Evolutionary conservation across 2,888 invertebrate species (phyloP).

Genomic region (Luffia ferchaultella): DNA sequence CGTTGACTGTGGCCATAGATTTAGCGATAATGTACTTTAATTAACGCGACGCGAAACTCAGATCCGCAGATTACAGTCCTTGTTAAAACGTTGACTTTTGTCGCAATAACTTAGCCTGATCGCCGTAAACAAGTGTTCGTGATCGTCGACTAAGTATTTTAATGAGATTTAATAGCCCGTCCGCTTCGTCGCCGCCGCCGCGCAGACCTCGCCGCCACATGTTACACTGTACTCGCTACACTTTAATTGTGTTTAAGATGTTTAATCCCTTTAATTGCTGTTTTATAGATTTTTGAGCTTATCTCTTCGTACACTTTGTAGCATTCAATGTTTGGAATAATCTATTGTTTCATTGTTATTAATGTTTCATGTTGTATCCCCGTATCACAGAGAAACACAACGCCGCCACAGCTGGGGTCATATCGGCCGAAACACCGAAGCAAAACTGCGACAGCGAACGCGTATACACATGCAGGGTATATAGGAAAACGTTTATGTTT

Average conservation of each 20-base stretch:
- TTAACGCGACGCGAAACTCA: slow-evolving; percentile 32
- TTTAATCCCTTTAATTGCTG: slow-evolving; percentile 46
- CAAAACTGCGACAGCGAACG: too few relatives aligned
- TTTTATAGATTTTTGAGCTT: too few relatives aligned
- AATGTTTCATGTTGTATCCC: too few relatives aligned
- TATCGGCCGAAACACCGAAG: too few relatives aligned
- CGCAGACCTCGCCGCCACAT: slow-evolving; percentile 23
- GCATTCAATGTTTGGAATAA: too few relatives aligned
- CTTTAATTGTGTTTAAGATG: slow-evolving; percentile 54
- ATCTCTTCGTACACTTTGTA: too few relatives aligned
- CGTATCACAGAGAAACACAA: too few relatives aligned
- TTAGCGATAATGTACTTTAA: slow-evolving; percentile 45
- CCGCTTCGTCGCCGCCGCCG: slow-evolving; percentile 22
- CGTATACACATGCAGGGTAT: too few relatives aligned
- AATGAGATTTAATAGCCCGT: slow-evolving; percentile 49
- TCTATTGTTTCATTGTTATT: too few relatives aligned
- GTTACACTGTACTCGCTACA: slow-evolving; percentile 40
- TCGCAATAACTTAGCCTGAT: slow-evolving; percentile 36
- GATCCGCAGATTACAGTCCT: slow-evolving; percentile 31
- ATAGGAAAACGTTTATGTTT: too few relatives aligned
- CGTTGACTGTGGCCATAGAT: slow-evolving; percentile 27
- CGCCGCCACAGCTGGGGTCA: too few relatives aligned
- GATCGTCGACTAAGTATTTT: slow-evolving; percentile 49
- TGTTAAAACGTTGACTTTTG: slow-evolving; percentile 33
- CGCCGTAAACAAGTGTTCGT: slow-evolving; percentile 48